Evolutionary conservation across 2,888 invertebrate genomes (phyloP), one percentile per base, ranked within the genome.

Genomic region (Xestobium rufovillosum): DNA sequence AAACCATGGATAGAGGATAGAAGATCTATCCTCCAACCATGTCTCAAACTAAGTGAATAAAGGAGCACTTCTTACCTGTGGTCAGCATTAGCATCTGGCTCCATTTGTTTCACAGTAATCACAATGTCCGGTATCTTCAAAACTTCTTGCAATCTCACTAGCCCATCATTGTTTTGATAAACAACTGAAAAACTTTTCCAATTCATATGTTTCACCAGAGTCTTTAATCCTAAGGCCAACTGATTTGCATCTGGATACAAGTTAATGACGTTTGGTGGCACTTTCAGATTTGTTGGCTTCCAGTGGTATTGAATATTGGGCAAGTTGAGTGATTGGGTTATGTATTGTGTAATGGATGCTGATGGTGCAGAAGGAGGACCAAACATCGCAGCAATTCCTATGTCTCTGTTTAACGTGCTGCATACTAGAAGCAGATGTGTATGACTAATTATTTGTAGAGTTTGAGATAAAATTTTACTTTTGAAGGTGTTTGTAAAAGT

Each of bases 261-360:
- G 60, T 85, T 87, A 47, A 86, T 61, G 34, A 72, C 70, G 3
- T 70, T 68, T 52, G 73, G 71, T 26, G 67, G 69, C 41, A 56
- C 70, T 42, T 55, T 68, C 17, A 62, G 64, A 28, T 75, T 70
- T 2, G 73, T 75, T 4, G 76, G 72, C 45, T 83, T 80, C 72
- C 83, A 84, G 43, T 78, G 76, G 1, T 78, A 79, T 52, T 86
- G 77, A 37, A 95, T 71, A 55, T 90, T 86, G 0, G 95, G 94
- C 42, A 95, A 74, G 66, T 90, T 88, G 49, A 88, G 73, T 38
- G 78, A 76, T 57, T 87, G 83, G 50, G 87, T 84, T 45, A 91
- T 78, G 16, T 88, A 86, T 58, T 88, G 82, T 4, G 90, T 78
- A 54, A 89, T 84, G 25, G 77, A 73, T 3, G 83, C 70, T 0